Evolutionary conservation across 2,888 invertebrate genomes (phyloP), one percentile per base, ranked within the genome.

Genomic region (Drepanosiphum platanoidis): DNA sequence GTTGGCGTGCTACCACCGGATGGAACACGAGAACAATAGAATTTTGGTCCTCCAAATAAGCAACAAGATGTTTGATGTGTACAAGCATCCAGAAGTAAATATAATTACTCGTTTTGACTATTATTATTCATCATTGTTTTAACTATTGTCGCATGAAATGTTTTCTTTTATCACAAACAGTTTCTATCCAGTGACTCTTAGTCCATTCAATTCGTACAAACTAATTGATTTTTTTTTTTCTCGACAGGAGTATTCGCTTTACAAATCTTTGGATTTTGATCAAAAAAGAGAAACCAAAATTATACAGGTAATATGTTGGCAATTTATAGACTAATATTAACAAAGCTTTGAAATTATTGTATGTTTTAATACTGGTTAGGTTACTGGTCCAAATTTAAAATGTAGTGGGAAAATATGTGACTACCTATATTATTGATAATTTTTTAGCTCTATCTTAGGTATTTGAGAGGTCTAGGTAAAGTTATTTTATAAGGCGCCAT

Each of bases 31-130:
- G 5, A 39, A 39, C 11, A 52, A 75, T 39, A 32, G 77, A 18
- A 36, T 18, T 30, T 77, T 84, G 15, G 32, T 18, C 4, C 30
- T 77, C 5, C 68, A 7, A 32, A 9, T 36, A 27, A 70, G 36
- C 30, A 22, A 30, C 9, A 75, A 27, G 18, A 68, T 84, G 84
- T 84, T 68, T 39, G 66, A 77, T 8, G 58, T 84, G 52, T 84
- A 52, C 39, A 52, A 52, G 8, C 52, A 58, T 13, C 84, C 84
- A 36, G 52, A 77, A 39, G 84, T 84, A 84, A 84, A 39, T 52
- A n/a, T 22, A 18, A 52, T 5, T 18, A 52, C 8, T 52, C 22
- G 22, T 52, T 18, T 18, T 22, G 18, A 4, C 4, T 22, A 52
- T 3, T 46, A 11, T 42, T 11, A 15, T 46, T 3, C 15, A 3